Conservation (phyloP, 2,797 vertebrate genomes). For the Siniperca undulata region DNA sequence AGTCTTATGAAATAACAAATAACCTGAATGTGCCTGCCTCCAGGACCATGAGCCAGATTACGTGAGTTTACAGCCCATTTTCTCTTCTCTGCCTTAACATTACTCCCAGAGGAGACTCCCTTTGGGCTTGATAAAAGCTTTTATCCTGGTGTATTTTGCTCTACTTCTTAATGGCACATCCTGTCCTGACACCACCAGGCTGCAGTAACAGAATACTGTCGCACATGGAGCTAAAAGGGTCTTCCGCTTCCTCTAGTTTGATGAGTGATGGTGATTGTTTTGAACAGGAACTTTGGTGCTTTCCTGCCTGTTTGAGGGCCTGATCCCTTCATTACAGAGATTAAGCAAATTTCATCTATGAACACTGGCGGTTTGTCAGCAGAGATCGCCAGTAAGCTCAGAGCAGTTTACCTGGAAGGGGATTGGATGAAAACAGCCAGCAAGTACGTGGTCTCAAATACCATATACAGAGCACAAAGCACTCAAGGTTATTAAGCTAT, state of each 20-base stretch:
- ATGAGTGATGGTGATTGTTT: constrained; percentile 75
- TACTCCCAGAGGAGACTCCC: constrained; percentile 53
- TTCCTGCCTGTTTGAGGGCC: constrained; percentile 66
- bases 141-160: constrained; percentile 55
- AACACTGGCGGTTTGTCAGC: constrained; percentile 34
- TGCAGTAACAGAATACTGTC: constrained; percentile 51
- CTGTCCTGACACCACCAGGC: constrained; percentile 59
- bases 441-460: constrained; percentile 1
- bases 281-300: constrained; percentile 69
- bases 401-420: constrained; percentile 45
- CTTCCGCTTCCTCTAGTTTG: constrained; percentile 65
- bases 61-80: constrained; percentile 55
- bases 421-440: constrained; percentile 44
- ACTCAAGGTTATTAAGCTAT: constrained; percentile 47
- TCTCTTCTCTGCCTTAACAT: constrained; percentile 47
- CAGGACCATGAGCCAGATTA: constrained; percentile 51
- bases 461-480: constrained; percentile 28
- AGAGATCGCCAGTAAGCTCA: constrained; percentile 18
- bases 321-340: constrained; percentile 67
- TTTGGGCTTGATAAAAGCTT: constrained; percentile 59
- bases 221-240: constrained; percentile 52
- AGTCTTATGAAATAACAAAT: constrained; percentile 67
- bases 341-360: constrained; percentile 65
- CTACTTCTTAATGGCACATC: constrained; percentile 69
- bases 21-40: constrained; percentile 33